Conservation (phyloP, 2,113 vertebrate species). For the Channa argus region DNA sequence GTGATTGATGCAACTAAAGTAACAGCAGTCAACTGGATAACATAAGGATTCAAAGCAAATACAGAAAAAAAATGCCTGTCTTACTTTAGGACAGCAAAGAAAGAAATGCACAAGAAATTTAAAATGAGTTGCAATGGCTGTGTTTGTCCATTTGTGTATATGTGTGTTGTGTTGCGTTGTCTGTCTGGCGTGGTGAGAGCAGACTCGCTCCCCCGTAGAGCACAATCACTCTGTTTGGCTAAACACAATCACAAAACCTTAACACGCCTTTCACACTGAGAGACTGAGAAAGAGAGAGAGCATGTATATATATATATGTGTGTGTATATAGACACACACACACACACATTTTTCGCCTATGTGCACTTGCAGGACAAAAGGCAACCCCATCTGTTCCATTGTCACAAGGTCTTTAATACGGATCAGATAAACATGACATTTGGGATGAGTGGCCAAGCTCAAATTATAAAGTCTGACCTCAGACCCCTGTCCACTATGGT, state of each 20-base stretch:
- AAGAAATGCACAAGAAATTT: constrained; percentile 7
- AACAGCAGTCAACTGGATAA: too few species aligned
- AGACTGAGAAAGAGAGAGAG: constrained; percentile 19
- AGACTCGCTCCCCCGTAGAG: constrained; percentile 78
- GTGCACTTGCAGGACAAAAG: constrained; percentile 64
- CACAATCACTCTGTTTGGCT: constrained; percentile 79
- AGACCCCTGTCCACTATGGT: constrained; percentile 26
- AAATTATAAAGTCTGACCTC: constrained; percentile 67
- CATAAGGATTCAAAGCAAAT: too few species aligned
- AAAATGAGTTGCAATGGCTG: constrained; percentile 38
- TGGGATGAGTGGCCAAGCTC: constrained; percentile 69
- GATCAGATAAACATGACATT: constrained; percentile 84
- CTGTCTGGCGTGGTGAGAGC: constrained; percentile 72
- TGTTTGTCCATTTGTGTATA: constrained; percentile 13
- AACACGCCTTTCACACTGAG: constrained; percentile 65
- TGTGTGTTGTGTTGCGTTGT: constrained; percentile 45
- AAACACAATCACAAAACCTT: constrained; percentile 80
- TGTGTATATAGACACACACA: constrained; percentile 10
- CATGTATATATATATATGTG: constrained; percentile 12
- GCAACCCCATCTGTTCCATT: constrained; percentile 79
- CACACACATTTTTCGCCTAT: neutral
- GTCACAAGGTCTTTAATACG: constrained; percentile 79
- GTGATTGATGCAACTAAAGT: too few species aligned
- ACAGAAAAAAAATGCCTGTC: too few species aligned
- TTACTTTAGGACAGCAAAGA: constrained; percentile 19